phyloP scores from a whole-genome alignment of 2,888 invertebrate species.

The Lamellibrachia columna region DNA sequence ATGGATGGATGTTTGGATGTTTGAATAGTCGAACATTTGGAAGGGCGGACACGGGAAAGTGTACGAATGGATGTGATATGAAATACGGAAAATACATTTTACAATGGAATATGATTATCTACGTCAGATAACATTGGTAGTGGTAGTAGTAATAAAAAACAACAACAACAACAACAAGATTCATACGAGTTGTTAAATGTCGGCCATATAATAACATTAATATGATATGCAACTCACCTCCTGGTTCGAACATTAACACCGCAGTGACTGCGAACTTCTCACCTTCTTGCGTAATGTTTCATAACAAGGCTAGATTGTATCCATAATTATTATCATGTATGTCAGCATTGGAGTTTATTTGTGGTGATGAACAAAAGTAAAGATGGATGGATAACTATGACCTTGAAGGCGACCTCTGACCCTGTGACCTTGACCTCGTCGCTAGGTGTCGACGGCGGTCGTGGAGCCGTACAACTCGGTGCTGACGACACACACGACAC shows the following conservation, averaged over 20 bases:
- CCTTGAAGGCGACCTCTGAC: neutral
- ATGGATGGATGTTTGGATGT: neutral
- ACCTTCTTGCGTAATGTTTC: neutral
- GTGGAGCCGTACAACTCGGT: constrained; percentile 94
- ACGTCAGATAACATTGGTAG: too few relatives aligned
- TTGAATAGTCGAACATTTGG: too few relatives aligned
- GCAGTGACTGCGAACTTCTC: too few relatives aligned
- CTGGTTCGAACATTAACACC: neutral
- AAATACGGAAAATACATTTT: too few relatives aligned
- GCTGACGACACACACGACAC: constrained; percentile 90
- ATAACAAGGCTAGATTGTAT: neutral
- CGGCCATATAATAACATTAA: neutral
- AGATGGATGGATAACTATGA: neutral
- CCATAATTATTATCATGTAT: neutral
- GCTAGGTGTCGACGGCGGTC: constrained; percentile 30
- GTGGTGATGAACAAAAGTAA: neutral
- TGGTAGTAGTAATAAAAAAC: too few relatives aligned
- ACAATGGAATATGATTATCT: too few relatives aligned
- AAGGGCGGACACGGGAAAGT: too few relatives aligned
- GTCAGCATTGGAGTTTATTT: neutral
- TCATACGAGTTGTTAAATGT: neutral
- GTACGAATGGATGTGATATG: too few relatives aligned
- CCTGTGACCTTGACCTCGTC: neutral
- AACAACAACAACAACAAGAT: neutral
- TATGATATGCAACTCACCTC: neutral